A percentile compares a stretch with the other conserved stretches of the same genome.
Evolutionary conservation across 1,140 invertebrate species (phyloP).

Genomic region (Trachymyrmex cornetzi): DNA sequence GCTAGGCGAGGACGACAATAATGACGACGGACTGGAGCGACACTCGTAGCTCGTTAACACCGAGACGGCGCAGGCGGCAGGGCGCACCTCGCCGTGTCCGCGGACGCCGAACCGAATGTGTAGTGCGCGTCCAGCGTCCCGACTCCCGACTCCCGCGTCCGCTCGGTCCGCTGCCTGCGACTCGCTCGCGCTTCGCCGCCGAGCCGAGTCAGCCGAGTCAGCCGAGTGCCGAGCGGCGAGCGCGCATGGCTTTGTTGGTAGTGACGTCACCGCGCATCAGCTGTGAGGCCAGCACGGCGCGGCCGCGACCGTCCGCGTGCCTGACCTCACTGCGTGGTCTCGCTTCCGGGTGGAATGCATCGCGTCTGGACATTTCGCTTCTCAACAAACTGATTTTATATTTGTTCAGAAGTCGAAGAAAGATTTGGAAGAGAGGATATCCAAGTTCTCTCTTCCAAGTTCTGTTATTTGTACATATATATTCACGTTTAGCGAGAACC

Average conservation of each 20-base stretch:
- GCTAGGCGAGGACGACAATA: not conserved
- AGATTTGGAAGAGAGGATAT: not conserved
- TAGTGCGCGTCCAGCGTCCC: conserved; percentile 55
- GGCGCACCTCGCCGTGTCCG: conserved; percentile 60
- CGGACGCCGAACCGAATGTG: conserved; percentile 63
- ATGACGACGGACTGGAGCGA: conserved; percentile 10
- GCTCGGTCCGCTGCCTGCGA: conserved; percentile 32
- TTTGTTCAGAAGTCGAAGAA: not conserved
- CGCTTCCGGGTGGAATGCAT: not conserved
- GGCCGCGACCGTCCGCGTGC: not conserved
- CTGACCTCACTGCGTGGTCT: too few relatives aligned
- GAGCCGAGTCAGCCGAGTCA: not conserved
- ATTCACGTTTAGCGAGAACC: not conserved
- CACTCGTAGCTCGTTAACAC: conserved; percentile 1
- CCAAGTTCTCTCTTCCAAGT: not conserved
- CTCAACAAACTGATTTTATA: not conserved
- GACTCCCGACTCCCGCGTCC: conserved; percentile 27
- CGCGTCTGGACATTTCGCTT: not conserved
- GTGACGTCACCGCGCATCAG: conserved; percentile 82
- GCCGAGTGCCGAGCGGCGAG: conserved; percentile 68
- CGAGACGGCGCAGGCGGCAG: conserved; percentile 38
- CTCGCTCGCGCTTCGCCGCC: conserved; percentile 49
- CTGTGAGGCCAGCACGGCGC: conserved; percentile 71
- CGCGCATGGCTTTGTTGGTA: conserved; percentile 86
- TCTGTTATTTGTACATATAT: not conserved